phyloP scores from a whole-genome alignment of 2,797 vertebrate genomes.

The Paramormyrops hopkinsi region DNA sequence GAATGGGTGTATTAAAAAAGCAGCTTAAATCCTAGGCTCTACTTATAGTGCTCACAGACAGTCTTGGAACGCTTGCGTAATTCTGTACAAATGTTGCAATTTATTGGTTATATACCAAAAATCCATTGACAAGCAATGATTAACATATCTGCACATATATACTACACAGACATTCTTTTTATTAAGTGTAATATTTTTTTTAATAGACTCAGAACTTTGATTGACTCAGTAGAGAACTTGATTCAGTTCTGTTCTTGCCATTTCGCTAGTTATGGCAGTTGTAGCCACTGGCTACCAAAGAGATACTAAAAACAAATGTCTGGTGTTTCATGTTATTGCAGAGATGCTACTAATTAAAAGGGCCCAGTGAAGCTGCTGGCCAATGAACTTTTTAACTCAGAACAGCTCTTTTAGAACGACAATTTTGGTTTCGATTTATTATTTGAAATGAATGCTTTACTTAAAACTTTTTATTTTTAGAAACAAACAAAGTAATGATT shows the following conservation, averaged over 20 bases:
- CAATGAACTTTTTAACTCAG: neutral
- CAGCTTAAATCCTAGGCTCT: neutral
- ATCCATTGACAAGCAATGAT: neutral
- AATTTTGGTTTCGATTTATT: neutral
- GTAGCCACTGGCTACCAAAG: neutral
- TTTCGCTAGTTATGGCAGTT: neutral
- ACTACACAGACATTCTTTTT: neutral
- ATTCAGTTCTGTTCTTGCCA: neutral
- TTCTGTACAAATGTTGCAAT: neutral
- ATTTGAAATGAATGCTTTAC: neutral
- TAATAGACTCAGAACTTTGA: neutral
- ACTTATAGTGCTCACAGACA: neutral
- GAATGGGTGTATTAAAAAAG: neutral
- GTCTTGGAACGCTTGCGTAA: neutral
- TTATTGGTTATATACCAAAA: neutral
- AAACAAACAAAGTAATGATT: neutral
- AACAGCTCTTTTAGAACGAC: neutral
- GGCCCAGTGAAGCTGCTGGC: neutral
- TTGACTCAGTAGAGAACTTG: neutral
- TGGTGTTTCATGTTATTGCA: neutral
- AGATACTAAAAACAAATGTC: neutral
- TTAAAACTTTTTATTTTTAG: neutral
- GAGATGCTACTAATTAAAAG: neutral
- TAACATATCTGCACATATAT: neutral
- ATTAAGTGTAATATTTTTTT: neutral